Evolutionary conservation across 1,140 invertebrate species (phyloP).

Genomic region (Euglossa dilemma): DNA sequence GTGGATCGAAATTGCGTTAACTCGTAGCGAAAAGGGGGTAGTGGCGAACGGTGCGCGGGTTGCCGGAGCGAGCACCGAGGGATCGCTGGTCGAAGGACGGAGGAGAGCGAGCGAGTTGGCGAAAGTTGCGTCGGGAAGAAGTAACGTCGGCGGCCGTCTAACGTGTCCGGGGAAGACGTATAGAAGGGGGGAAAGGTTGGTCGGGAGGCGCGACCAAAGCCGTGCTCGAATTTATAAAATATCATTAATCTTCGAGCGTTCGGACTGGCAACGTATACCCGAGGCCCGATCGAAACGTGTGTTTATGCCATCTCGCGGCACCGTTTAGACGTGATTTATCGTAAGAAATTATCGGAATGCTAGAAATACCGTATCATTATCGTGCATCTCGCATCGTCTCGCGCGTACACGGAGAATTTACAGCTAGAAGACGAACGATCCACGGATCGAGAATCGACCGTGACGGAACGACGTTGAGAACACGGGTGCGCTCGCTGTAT

Average conservation of each 20-base stretch:
- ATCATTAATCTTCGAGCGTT: conserved; percentile 73
- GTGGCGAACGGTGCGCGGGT: background rate
- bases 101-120: background rate
- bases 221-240: conserved; percentile 76
- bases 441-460: conserved; percentile 43
- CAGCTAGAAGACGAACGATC: conserved; percentile 44
- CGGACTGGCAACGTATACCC: conserved; percentile 53
- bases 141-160: conserved; percentile 38
- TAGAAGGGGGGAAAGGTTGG: background rate
- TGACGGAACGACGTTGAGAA: conserved; percentile 14
- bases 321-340: conserved; percentile 82
- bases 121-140: conserved; percentile 11
- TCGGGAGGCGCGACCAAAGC: conserved; percentile 48
- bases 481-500: background rate
- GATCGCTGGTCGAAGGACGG: background rate
- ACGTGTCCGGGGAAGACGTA: background rate
- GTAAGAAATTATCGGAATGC: conserved; percentile 81
- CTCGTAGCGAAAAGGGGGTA: conserved; percentile 34
- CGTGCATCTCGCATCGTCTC: conserved; percentile 61
- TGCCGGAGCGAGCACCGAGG: background rate
- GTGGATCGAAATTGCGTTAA: conserved; percentile 61
- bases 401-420: conserved; percentile 56
- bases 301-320: conserved; percentile 79
- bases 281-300: conserved; percentile 72
- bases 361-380: conserved; percentile 82